A percentile compares a stretch with the other conserved stretches of the same genome.
These are phyloP conservation scores for Plagodis dolabraria DNA, from an alignment of 2,888 invertebrate species.

Conservation along the genomic window DNA sequence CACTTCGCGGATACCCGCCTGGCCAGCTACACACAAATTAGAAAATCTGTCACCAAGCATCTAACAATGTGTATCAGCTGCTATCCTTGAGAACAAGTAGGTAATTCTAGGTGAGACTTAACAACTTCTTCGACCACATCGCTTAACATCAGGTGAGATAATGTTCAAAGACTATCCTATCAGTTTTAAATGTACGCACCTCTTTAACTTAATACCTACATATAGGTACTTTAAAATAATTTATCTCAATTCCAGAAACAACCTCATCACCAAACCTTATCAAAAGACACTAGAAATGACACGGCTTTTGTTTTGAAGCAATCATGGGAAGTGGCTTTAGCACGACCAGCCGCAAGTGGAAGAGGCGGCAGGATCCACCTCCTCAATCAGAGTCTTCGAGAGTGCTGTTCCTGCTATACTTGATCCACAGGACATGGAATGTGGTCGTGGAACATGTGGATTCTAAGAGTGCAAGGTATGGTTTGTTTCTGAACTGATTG, in stretches of 20 bases:
- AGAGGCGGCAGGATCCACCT: slow-evolving; percentile 56
- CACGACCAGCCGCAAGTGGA: slow-evolving; percentile 63
- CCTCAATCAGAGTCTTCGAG: slow-evolving; percentile 83
- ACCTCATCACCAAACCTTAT: background rate
- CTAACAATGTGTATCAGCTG: too few relatives aligned
- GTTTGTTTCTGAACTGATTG: background rate
- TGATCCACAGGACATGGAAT: slow-evolving; percentile 89
- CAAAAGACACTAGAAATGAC: slow-evolving; percentile 1
- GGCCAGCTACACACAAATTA: too few relatives aligned
- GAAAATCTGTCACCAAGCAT: too few relatives aligned
- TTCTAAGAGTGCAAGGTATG: slow-evolving; percentile 79
- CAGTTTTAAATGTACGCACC: too few relatives aligned
- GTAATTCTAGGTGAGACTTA: too few relatives aligned
- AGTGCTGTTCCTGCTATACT: slow-evolving; percentile 86
- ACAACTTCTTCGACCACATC: too few relatives aligned
- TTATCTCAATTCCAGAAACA: slow-evolving; percentile 2
- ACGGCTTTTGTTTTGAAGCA: slow-evolving; percentile 19
- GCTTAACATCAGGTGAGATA: too few relatives aligned
- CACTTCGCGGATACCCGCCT: too few relatives aligned
- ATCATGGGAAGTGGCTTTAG: slow-evolving; percentile 72
- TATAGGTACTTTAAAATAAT: too few relatives aligned
- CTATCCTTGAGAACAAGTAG: too few relatives aligned
- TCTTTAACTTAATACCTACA: too few relatives aligned
- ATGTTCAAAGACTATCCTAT: too few relatives aligned
- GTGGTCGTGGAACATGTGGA: slow-evolving; percentile 87